Base-by-base conservation (phyloP, 2,888 invertebrate genomes). In the Epistrophella euchroma region DNA sequence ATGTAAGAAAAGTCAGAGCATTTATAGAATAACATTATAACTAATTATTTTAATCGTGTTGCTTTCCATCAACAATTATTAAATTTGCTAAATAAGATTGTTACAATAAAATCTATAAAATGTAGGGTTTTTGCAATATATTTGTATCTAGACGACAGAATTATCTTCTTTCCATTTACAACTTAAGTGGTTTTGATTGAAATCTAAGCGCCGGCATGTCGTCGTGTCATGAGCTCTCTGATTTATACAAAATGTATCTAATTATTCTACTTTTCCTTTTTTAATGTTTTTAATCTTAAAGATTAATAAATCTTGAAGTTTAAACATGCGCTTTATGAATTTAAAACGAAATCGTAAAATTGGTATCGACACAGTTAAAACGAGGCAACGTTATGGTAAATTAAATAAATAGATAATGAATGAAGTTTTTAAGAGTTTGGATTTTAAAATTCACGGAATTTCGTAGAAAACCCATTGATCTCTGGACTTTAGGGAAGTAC, bases 71-170 rank as follows among this genome's bases (percentile, higher is more conserved):
- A n/a, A n/a, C n/a, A 60, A 22, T 22, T 37, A 28, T n/a, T 1
- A 55, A 25, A 17, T 52, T 25, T 35, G 10, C 32, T 28, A 22
- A 35, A 11, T 35, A 10, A 56, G 32, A 56, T 10, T 28, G 5
- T 19, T 9, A 17, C 10, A 58, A 35, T 60, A 60, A 56, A 56
- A 11, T 32, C 56, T 17, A 56, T 60, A 60, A 60, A 22, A 37
- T 58, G 37, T 37, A 7, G 15, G 1, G 0, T 58, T 58, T 6
- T 25, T 50, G 47, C 17, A 5, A 28, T 4, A 28, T 9, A 7
- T 32, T 10, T 35, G 11, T 6, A 43, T n/a, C 43, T 43, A n/a
- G n/a, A n/a, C 6, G 37, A 58, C 15, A 58, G 37, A 58, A 58
- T 22, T 13, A 35, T 19, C 6, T 35, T 19, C 15, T 37, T 58